phyloP scores from a whole-genome alignment of 1,140 invertebrate species.

The Maconellicoccus hirsutus region DNA sequence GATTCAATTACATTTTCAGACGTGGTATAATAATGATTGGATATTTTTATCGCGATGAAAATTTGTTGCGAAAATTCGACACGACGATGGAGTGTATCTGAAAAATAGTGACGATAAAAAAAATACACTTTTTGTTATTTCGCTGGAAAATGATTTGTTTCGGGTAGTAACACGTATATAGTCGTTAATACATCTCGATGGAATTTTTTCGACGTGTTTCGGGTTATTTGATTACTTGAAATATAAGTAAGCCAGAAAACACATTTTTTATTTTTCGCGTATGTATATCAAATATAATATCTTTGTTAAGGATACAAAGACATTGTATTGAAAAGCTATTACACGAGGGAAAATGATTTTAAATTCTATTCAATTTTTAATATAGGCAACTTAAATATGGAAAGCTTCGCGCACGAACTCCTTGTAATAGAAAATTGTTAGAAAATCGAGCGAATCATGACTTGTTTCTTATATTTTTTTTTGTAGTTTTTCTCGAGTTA shows the following conservation, averaged over 20 bases:
- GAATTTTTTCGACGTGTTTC: background rate
- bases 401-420: slow-evolving; percentile 13
- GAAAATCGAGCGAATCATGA: slow-evolving; percentile 7
- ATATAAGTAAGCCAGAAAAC: background rate
- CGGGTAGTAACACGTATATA: too few species aligned
- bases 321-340: background rate
- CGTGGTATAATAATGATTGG: too few species aligned
- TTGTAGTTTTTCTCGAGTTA: slow-evolving; percentile 11
- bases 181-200: too few species aligned
- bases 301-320: background rate
- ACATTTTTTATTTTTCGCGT: background rate
- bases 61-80: too few species aligned
- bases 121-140: too few species aligned
- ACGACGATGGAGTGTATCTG: too few species aligned
- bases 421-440: slow-evolving; percentile 7
- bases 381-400: slow-evolving; percentile 13
- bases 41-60: too few species aligned
- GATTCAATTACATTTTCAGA: too few species aligned
- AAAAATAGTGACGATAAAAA: too few species aligned
- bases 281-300: background rate
- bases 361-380: slow-evolving; percentile 12
- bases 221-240: background rate
- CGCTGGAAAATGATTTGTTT: too few species aligned
- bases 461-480: slow-evolving; percentile 18
- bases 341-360: background rate